These are phyloP conservation scores for Trichonephila inaurata DNA, from an alignment of 1,140 invertebrate genomes.

Conservation along the genomic window DNA sequence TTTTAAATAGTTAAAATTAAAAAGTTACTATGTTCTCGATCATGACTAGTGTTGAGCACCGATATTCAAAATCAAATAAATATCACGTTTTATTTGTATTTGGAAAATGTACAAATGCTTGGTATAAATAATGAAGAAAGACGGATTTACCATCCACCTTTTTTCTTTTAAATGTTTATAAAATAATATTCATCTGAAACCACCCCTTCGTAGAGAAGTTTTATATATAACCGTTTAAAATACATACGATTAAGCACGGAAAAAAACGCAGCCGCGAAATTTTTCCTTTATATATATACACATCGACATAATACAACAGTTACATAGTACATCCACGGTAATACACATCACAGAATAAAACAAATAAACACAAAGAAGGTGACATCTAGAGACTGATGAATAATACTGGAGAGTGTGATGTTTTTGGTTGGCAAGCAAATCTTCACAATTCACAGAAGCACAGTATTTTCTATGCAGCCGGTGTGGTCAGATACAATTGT, in stretches of 20 bases:
- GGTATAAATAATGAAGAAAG: no score
- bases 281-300: neutral
- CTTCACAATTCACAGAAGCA: neutral
- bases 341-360: conserved; percentile 10
- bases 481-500: neutral
- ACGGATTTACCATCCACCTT: no score
- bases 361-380: neutral
- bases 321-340: neutral
- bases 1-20: neutral
- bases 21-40: neutral
- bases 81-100: neutral
- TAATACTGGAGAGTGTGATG: neutral
- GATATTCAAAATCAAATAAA: conserved; percentile 31
- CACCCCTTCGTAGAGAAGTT: neutral
- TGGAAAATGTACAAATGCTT: conserved; percentile 5
- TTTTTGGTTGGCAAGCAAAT: neutral
- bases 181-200: no score
- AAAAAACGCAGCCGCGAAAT: neutral
- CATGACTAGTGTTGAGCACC: conserved; percentile 48
- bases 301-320: neutral
- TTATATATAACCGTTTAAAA: neutral
- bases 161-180: no score
- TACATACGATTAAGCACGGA: neutral
- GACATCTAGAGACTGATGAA: neutral
- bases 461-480: neutral